A percentile compares a stretch with the other conserved stretches of the same genome.
Conservation (phyloP, 2,797 vertebrate genomes). For the Sebastes minor region DNA sequence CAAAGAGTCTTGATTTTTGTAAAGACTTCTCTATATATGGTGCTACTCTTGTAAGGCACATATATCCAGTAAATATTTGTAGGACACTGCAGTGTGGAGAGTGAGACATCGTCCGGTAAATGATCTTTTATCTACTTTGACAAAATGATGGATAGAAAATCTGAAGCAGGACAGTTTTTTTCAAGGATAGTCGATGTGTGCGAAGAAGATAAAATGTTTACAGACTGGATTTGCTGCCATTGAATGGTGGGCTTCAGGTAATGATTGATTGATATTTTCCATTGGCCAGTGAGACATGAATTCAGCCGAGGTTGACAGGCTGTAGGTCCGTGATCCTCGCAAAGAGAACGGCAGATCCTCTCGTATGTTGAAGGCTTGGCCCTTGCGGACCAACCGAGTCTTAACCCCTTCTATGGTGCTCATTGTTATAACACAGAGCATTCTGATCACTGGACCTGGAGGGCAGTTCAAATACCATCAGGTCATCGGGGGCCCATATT, state of each 20-base stretch:
- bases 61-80: background rate
- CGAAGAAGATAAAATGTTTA: slow-evolving; percentile 51
- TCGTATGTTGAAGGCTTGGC: slow-evolving; percentile 73
- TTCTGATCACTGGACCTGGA: slow-evolving; percentile 70
- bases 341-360: slow-evolving; percentile 70
- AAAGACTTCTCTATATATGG: background rate
- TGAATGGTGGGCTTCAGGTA: slow-evolving; percentile 50
- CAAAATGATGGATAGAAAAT: slow-evolving; percentile 17
- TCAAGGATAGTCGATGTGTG: slow-evolving; percentile 3
- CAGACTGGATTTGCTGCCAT: slow-evolving; percentile 53
- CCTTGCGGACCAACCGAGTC: slow-evolving; percentile 66
- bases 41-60: background rate
- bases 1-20: background rate
- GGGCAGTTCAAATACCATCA: slow-evolving; percentile 77
- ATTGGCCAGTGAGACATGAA: slow-evolving; percentile 58
- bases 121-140: background rate
- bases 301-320: slow-evolving; percentile 65
- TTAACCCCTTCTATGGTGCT: slow-evolving; percentile 70
- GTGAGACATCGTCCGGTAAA: background rate
- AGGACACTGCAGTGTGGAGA: background rate
- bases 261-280: slow-evolving; percentile 69
- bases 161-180: background rate
- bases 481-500: slow-evolving; percentile 76
- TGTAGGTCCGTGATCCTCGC: slow-evolving; percentile 64
- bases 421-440: slow-evolving; percentile 57